phyloP scores from a whole-genome alignment of 2,797 vertebrate species.

The Sarcoramphus papa region DNA sequence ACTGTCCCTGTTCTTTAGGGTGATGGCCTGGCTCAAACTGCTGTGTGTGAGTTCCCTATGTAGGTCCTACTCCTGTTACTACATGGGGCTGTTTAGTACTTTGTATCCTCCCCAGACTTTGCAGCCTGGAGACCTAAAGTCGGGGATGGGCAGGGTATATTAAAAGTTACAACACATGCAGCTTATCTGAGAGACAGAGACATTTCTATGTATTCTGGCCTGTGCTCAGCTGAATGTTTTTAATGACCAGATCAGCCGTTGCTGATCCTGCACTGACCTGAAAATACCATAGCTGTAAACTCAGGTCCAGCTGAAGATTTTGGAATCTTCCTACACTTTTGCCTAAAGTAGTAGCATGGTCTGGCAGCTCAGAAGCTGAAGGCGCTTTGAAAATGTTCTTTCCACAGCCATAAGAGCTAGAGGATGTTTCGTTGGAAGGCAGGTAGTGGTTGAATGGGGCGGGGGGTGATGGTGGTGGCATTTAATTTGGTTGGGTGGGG shows the following conservation, averaged over 20 bases:
- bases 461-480: accelerated
- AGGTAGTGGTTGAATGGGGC: not conserved
- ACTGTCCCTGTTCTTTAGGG: accelerated
- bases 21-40: not conserved
- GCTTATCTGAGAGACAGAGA: not conserved
- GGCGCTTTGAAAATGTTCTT: not conserved
- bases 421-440: not conserved
- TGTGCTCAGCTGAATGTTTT: not conserved
- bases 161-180: not conserved
- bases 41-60: accelerated
- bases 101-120: not conserved
- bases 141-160: not conserved
- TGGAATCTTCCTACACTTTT: not conserved
- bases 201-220: not conserved
- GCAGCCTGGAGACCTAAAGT: accelerated
- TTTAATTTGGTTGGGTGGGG: not conserved
- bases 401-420: not conserved
- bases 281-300: not conserved
- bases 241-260: not conserved
- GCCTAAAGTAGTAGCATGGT: not conserved
- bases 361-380: not conserved
- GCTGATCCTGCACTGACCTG: not conserved
- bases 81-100: too few relatives aligned
- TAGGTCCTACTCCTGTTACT: not conserved
- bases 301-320: accelerated